phyloP scores from a whole-genome alignment of 2,797 vertebrate genomes.

The Cyclopterus lumpus region DNA sequence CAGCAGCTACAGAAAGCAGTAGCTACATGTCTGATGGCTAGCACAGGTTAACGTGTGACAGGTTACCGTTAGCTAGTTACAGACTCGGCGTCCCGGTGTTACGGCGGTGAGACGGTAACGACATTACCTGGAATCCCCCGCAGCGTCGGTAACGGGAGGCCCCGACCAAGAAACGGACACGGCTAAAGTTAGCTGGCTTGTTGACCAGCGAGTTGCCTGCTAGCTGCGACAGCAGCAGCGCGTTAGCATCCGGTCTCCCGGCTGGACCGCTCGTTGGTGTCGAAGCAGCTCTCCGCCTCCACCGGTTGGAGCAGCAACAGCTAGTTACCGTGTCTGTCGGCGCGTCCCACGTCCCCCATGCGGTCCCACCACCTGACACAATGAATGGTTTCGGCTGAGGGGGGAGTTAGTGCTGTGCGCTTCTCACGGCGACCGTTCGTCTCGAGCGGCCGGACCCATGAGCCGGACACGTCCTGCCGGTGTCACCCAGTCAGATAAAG shows the following conservation, averaged over 20 bases:
- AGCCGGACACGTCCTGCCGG: neutral
- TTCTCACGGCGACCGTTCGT: neutral
- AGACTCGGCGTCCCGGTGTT: neutral
- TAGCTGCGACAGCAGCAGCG: constrained; percentile 32
- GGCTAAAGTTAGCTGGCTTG: constrained; percentile 68
- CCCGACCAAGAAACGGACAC: constrained; percentile 10
- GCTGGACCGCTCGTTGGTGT: neutral
- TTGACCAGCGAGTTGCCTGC: constrained; percentile 31
- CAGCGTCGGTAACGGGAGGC: constrained; percentile 28
- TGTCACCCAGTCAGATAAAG: neutral
- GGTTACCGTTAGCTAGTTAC: neutral
- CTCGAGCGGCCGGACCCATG: neutral
- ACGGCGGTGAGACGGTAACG: neutral
- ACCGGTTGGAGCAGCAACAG: neutral
- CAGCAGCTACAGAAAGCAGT: neutral
- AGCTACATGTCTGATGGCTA: neutral
- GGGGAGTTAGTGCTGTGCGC: constrained; percentile 3
- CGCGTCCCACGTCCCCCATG: neutral
- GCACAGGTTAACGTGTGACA: neutral
- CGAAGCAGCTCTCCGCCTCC: neutral
- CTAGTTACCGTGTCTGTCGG: constrained; percentile 18
- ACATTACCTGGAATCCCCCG: constrained; percentile 54
- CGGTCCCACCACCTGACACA: constrained; percentile 5
- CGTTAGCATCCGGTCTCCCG: constrained; percentile 23
- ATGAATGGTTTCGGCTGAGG: constrained; percentile 1